Evolutionary conservation across 2,888 invertebrate species (phyloP), one percentile per base, ranked within the genome.

Genomic region (Acleris sparsana): DNA sequence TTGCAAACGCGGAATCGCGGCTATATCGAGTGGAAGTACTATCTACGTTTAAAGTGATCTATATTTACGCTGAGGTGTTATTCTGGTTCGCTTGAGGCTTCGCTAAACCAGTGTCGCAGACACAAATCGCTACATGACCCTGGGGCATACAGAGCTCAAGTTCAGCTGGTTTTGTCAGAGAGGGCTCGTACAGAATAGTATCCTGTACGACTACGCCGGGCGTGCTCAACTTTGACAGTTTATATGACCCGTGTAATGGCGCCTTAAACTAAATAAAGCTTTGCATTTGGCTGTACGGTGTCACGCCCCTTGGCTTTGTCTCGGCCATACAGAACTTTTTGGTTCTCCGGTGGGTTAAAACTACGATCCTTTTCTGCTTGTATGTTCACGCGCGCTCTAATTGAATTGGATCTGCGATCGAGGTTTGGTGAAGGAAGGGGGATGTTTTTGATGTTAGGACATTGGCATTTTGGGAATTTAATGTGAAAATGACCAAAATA

Each of bases 241-340:
- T 90, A 89, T 91, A 92, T 91, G 92, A 90, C 89, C 92, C 92
- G 90, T 90, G 91, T 91, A 92, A 91, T 89, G 85, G 88, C 82
- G 86, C 86, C 89, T 89, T 89, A 87, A 89, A 89, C 88, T 88
- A 89, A 91, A 90, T 90, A 90, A 90, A 88, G 87, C 88, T 85
- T 87, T 87, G 85, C 85, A 87, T 90, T 90, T 87, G 86, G 85
- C 85, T 85, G 83, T 82, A 82, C 82, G 76, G 82, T 74, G 79
- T 79, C 77, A 79, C 84, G 82, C 83, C 80, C 80, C 80, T 82
- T 78, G 75, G 85, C 84, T 86, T 86, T 86, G 89, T 85, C 83
- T 87, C 80, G 67, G 70, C 76, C 87, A 84, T 88, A 88, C 85
- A 86, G 80, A 86, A 84, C 79, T 85, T 82, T 69, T 53, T 46